Evolutionary conservation across 2,797 vertebrate genomes (phyloP), one percentile per base, ranked within the genome.

Genomic region (Percopsis omiscomaycus): DNA sequence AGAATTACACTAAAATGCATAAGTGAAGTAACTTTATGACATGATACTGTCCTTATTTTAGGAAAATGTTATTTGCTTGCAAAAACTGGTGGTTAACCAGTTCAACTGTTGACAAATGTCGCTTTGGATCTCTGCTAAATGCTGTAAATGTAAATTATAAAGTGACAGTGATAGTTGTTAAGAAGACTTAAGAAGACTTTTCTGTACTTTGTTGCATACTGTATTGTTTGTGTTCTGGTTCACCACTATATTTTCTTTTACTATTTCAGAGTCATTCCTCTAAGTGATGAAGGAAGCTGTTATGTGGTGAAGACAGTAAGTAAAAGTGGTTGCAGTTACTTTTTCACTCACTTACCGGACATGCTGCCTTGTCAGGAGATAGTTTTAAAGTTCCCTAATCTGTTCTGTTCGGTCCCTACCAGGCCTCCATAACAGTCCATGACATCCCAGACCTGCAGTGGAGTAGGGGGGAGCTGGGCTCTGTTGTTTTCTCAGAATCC

Each of bases 401-500:
- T 2, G 44, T 66, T 6, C 50, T 2, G 44, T 66, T 6, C 50
- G 62, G 53, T 59, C 22, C 8, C 50, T 22, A 6, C 3, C 16
- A 99, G 98, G 96, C 94, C 0, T 93, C 91, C 65, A 94, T 99
- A 93, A 89, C 88, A 3, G 82, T 98, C 10, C 93, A 89, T 50
- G 96, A 99, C 88, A 94, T 99, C 79, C 95, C 96, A 45, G 94
- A 97, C 78, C 79, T 96, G 66, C 91, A 93, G 64, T 73, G 87
- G 3, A 88, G 89, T 27, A 77, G 75, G 8, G 93, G 89, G 0
- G 85, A 89, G 73, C 86, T 98, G 70, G 97, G 98, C 27, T 98
- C 98, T 22, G 88, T 99, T 48, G 92, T 96, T 69, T 99, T 98
- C 83, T 97, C 97, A 3, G 98, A 99, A 61, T 96, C 96, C 0